phyloP scores from a whole-genome alignment of 2,113 vertebrate genomes.

The Alethe diademata region DNA sequence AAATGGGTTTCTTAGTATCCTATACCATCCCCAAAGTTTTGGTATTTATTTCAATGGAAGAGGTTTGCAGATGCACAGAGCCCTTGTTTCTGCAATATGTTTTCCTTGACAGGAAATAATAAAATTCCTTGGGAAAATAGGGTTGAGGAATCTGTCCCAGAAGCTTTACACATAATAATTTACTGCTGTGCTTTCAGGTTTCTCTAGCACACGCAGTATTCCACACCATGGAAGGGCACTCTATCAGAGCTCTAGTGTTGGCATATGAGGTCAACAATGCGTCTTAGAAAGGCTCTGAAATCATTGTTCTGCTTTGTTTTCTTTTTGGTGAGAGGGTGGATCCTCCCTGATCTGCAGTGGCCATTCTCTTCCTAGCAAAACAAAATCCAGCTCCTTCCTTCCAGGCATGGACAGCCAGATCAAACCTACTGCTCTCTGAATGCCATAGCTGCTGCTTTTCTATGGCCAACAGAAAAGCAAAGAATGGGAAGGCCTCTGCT shows the following conservation, averaged over 20 bases:
- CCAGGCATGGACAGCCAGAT: background rate
- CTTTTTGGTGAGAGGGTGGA: background rate
- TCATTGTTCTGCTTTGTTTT: background rate
- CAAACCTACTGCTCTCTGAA: background rate
- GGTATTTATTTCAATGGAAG: background rate
- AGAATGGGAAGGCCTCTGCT: background rate
- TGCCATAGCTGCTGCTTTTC: background rate
- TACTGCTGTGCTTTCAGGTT: background rate
- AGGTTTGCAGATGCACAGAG: background rate
- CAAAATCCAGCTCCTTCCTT: background rate
- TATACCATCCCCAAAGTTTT: background rate
- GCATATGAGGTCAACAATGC: background rate
- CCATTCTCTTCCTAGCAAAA: background rate
- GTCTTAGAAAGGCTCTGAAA: background rate
- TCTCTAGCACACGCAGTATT: background rate
- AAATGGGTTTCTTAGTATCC: background rate
- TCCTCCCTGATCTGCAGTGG: background rate
- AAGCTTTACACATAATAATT: background rate
- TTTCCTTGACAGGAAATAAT: background rate
- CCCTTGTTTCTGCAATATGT: background rate
- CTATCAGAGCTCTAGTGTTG: background rate
- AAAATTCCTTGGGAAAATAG: background rate
- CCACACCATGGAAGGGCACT: accelerated
- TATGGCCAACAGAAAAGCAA: background rate
- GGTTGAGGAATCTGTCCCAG: background rate